Evolutionary conservation across 2,113 vertebrate species (phyloP).

Genomic region (Prunella fulvescens): DNA sequence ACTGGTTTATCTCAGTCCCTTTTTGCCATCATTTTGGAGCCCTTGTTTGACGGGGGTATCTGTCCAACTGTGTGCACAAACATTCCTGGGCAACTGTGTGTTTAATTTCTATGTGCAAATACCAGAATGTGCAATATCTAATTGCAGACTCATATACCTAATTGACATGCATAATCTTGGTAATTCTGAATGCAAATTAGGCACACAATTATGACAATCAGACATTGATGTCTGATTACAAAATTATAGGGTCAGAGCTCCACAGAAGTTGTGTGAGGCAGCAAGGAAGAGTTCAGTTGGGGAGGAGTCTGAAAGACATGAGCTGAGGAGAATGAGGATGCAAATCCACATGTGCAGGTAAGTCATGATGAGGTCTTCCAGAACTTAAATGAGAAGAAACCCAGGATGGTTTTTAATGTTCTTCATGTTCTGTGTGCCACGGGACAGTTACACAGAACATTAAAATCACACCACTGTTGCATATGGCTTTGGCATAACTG

Average conservation of each 20-base stretch:
- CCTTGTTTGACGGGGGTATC: neutral
- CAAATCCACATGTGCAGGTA: neutral
- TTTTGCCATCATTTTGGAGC: neutral
- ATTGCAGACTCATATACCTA: slow-evolving; percentile 13
- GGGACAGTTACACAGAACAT: neutral
- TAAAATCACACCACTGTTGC: neutral
- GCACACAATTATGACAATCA: slow-evolving; percentile 51
- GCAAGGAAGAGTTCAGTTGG: neutral
- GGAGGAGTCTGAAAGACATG: neutral
- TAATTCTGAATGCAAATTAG: slow-evolving; percentile 39
- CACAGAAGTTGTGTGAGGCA: neutral
- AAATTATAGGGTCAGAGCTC: slow-evolving; percentile 32
- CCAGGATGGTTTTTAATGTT: neutral
- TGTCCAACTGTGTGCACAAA: neutral
- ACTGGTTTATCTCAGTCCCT: neutral
- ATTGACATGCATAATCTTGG: slow-evolving; percentile 28
- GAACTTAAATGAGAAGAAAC: neutral
- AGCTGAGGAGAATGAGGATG: neutral
- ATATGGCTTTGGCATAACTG: neutral
- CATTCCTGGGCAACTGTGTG: neutral
- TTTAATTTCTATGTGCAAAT: neutral
- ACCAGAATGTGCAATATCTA: neutral
- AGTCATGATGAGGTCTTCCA: neutral
- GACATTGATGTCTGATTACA: slow-evolving; percentile 39
- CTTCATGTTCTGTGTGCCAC: neutral